A percentile compares a stretch with the other conserved stretches of the same genome.
These are phyloP conservation scores for Ecdyonurus torrentis DNA, from an alignment of 2,888 invertebrate species.

Conservation along the genomic window DNA sequence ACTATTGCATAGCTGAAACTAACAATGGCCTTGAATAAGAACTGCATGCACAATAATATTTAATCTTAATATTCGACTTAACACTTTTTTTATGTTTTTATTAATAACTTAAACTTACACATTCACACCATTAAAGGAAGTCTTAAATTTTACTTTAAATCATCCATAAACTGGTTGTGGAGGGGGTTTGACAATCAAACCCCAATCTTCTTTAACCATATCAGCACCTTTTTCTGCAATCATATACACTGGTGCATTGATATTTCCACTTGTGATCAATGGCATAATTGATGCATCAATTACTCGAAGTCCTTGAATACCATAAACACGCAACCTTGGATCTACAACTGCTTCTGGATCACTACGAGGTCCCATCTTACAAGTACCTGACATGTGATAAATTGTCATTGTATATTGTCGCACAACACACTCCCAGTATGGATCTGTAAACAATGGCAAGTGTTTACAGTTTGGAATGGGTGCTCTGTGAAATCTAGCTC, in stretches of 20 bases:
- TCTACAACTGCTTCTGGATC: constrained; percentile 74
- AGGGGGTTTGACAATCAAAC: not conserved
- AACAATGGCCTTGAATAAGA: too few species aligned
- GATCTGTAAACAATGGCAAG: constrained; percentile 56
- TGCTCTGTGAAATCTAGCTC: constrained; percentile 55
- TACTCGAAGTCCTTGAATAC: constrained; percentile 55
- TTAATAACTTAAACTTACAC: too few species aligned
- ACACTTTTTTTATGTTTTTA: too few species aligned
- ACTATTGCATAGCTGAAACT: too few species aligned
- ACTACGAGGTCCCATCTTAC: constrained; percentile 63
- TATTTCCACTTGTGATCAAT: constrained; percentile 69
- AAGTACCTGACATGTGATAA: constrained; percentile 69
- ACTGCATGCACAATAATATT: too few species aligned
- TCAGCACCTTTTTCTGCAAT: constrained; percentile 76
- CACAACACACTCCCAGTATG: constrained; percentile 73
- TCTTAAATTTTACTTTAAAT: too few species aligned
- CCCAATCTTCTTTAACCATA: constrained; percentile 57
- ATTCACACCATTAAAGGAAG: too few species aligned
- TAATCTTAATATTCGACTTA: too few species aligned
- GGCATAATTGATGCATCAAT: constrained; percentile 85
- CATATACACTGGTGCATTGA: constrained; percentile 77
- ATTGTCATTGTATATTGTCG: constrained; percentile 77
- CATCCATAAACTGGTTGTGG: too few species aligned
- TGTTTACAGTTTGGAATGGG: constrained; percentile 71
- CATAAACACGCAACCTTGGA: constrained; percentile 55